Evolutionary conservation across 2,113 vertebrate genomes (phyloP).

Genomic region (Notarius lentiginosus): DNA sequence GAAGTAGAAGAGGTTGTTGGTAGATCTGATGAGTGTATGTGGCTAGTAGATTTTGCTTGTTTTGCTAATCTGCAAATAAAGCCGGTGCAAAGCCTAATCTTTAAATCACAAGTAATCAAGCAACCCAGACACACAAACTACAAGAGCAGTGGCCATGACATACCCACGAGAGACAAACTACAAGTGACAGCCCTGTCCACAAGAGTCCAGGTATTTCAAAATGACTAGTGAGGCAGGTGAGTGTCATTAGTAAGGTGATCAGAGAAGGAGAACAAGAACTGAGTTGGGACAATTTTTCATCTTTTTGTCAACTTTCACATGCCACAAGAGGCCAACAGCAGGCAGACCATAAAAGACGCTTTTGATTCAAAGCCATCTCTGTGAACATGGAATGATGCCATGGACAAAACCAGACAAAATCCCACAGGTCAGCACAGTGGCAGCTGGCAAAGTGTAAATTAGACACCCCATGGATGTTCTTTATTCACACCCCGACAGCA

Average conservation of each 20-base stretch:
- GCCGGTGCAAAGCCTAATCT: not conserved
- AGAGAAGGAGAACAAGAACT: slow-evolving; percentile 3
- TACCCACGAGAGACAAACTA: not conserved
- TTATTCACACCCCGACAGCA: slow-evolving; percentile 9
- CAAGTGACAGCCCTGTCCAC: not conserved
- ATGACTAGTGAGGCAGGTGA: not conserved
- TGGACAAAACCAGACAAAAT: not conserved
- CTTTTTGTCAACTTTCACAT: slow-evolving; percentile 21
- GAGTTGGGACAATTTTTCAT: not conserved
- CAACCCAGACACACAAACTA: not conserved
- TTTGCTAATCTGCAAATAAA: not conserved
- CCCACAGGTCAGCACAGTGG: slow-evolving; percentile 10
- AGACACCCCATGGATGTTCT: not conserved
- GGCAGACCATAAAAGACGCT: slow-evolving; percentile 27
- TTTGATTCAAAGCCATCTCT: not conserved
- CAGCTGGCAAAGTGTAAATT: slow-evolving; percentile 15
- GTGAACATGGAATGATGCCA: slow-evolving; percentile 2
- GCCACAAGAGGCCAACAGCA: not conserved
- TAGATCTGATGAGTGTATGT: not conserved
- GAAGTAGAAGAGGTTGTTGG: not conserved
- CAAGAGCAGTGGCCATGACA: not conserved
- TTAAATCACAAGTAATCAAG: not conserved
- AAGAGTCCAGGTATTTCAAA: not conserved
- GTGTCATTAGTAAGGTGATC: not conserved
- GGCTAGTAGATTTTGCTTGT: not conserved